Evolutionary conservation across 92 coral and sea anemone species (phyloP).

Genomic region (Parazoanthus atlanticus): DNA sequence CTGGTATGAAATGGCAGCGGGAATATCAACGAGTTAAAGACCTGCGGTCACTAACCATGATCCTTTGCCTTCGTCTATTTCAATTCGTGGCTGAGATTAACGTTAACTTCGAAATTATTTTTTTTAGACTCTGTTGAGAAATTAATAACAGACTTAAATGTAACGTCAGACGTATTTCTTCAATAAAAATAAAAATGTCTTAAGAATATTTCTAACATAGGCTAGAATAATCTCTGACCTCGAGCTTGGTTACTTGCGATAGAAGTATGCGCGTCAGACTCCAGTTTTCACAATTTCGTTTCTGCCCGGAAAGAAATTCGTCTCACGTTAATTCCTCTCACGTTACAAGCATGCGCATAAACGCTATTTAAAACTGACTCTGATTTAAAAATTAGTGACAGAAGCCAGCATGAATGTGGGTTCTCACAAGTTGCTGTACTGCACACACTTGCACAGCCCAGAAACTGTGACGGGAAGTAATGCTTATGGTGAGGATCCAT

Average conservation of each 20-base stretch:
- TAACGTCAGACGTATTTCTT: too few species aligned
- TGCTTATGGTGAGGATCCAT: background rate
- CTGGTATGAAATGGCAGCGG: slow-evolving; percentile 33
- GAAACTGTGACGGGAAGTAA: background rate
- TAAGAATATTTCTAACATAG: background rate
- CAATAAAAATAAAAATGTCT: background rate
- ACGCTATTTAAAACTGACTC: background rate
- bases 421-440: too few species aligned
- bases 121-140: too few species aligned
- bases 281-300: too few species aligned
- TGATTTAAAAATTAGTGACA: too few species aligned
- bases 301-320: too few species aligned
- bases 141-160: too few species aligned
- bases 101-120: background rate
- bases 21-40: too few species aligned
- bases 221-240: too few species aligned
- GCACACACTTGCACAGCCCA: background rate
- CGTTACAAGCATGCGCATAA: background rate
- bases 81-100: background rate
- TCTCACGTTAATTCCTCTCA: too few species aligned
- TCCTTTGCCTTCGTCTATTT: background rate
- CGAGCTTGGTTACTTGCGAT: too few species aligned
- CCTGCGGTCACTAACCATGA: background rate
- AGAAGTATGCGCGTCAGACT: too few species aligned
- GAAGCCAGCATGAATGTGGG: background rate